Base-by-base conservation (phyloP, 2,797 vertebrate species). In the Halcyon badia region DNA sequence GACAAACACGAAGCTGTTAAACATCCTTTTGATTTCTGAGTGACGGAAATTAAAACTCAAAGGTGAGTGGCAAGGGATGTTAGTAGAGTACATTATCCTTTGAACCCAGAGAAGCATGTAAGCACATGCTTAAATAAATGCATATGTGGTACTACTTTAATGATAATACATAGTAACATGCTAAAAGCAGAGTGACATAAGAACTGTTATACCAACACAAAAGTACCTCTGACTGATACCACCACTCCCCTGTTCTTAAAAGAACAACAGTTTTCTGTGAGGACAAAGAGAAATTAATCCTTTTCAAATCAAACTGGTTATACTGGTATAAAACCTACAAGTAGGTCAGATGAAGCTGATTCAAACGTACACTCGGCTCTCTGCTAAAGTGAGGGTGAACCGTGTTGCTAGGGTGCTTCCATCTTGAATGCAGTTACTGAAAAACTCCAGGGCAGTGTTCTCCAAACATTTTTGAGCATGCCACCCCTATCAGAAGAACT, bases 41-140 rank as follows among this genome's bases (percentile, higher is more conserved):
- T 78, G 69, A 71, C 6, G 13, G 25, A 91, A 86, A 94, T 91
- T 83, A 52, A 88, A 92, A 58, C 49, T 73, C 57, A 39, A 37
- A 86, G 37, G 33, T 66, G 57, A 94, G 21, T 52, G 44, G 66
- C 3, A 4, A 78, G 35, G 62, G n/a, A 76, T 90, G 61, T 65
- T 76, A 87, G 64, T 78, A 21, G 12, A 77, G 9, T 52, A 39
- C 24, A 20, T 58, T 78, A 56, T 83, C 56, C 39, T 69, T 95
- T 94, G 35, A 94, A 91, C 88, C 51, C 22, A 79, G 87, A 75
- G 42, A n/a, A 87, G 48, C 14, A 5, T 51, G 14, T 93, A 72
- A 56, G 31, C 19, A 30, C 17, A 16, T 66, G 11, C 39, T 87
- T 87, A 56, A 84, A 72, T 66, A 70, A 61, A 49, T 39, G 16